A percentile compares a stretch with the other conserved stretches of the same genome.
phyloP scores from a whole-genome alignment of 2,888 invertebrate genomes.

The Trissoscelio sp. region DNA sequence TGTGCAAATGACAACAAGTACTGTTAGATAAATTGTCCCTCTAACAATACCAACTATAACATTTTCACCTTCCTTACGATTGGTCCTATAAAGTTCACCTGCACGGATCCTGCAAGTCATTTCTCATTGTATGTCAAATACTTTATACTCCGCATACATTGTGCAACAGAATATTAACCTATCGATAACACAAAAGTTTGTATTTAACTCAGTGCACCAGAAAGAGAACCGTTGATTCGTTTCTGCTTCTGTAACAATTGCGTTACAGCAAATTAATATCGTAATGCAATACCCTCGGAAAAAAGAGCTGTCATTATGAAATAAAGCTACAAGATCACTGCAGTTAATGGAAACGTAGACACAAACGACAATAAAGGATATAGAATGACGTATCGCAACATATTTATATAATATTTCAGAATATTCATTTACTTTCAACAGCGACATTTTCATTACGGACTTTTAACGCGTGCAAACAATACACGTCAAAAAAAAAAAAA shows the following conservation, averaged over 20 bases:
- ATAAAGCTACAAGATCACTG: slow-evolving; percentile 2
- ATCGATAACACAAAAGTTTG: slow-evolving; percentile 22
- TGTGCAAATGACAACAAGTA: too few species aligned
- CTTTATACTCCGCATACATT: not conserved
- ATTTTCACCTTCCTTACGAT: slow-evolving; percentile 24
- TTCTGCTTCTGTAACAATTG: slow-evolving; percentile 20
- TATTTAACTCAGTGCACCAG: not conserved
- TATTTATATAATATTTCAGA: slow-evolving; percentile 9
- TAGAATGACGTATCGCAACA: not conserved
- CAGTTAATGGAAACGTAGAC: not conserved
- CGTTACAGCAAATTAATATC: slow-evolving; percentile 1
- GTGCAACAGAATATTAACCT: slow-evolving; percentile 24
- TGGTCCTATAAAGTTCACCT: slow-evolving; percentile 20
- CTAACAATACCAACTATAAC: not conserved
- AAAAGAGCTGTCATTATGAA: not conserved
- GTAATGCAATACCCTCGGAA: slow-evolving; percentile 1
- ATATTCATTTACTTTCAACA: not conserved
- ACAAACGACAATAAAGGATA: not conserved
- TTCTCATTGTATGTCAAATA: slow-evolving; percentile 16
- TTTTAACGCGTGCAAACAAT: slow-evolving; percentile 12
- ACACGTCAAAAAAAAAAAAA: slow-evolving; percentile 13
- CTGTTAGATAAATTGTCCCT: slow-evolving; percentile 8
- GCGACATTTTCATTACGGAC: slow-evolving; percentile 4
- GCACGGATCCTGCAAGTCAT: slow-evolving; percentile 37
- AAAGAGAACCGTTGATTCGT: not conserved